Conservation (phyloP, 2,113 vertebrate genomes). For the Oenanthe melanoleuca region DNA sequence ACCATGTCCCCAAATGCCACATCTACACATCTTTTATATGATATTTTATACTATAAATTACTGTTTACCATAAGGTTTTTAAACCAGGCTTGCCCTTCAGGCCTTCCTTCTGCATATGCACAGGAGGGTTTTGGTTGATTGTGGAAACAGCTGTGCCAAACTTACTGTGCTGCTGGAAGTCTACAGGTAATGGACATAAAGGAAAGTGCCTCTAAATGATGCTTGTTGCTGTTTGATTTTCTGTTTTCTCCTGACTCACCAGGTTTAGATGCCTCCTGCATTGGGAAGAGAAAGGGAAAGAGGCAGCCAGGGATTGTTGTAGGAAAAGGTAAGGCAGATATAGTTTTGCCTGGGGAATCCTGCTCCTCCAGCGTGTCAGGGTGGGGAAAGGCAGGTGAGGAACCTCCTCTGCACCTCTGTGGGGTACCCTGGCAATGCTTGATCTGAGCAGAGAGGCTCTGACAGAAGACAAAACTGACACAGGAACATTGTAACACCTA, state of each 20-base stretch:
- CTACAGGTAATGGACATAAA: not conserved
- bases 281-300: not conserved
- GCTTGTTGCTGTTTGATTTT: not conserved
- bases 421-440: not conserved
- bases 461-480: not conserved
- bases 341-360: not conserved
- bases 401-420: fast-evolving
- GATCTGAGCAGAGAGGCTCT: not conserved
- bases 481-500: not conserved
- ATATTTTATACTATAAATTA: not conserved
- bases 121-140: not conserved
- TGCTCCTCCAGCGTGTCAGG: fast-evolving
- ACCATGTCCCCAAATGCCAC: not conserved
- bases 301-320: not conserved
- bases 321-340: not conserved
- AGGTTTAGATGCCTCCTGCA: not conserved
- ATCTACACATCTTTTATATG: not conserved
- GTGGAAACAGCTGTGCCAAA: not conserved
- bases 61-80: not conserved
- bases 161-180: not conserved
- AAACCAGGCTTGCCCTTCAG: not conserved
- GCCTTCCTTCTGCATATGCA: not conserved
- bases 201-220: not conserved
- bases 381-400: not conserved
- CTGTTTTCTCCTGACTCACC: not conserved